Percentiles rank a stretch among this genome's conserved stretches.
These are phyloP conservation scores for Lepidotrigona ventralis DNA, from an alignment of 1,140 invertebrate genomes.

Conservation along the genomic window DNA sequence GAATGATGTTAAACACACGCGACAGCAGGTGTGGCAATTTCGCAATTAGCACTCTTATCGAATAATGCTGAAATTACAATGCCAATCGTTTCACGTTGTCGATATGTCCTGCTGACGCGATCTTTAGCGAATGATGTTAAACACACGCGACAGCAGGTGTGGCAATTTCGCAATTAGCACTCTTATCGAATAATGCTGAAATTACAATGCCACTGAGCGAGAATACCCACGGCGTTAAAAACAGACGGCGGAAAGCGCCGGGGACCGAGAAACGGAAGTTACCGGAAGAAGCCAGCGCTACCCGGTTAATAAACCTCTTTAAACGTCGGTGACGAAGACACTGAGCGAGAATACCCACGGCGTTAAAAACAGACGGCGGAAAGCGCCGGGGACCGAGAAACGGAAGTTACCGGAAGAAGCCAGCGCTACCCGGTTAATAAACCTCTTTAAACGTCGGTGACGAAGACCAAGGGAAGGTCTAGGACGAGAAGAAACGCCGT, in stretches of 20 bases:
- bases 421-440: slow-evolving; percentile 44
- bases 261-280: background rate
- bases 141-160: slow-evolving; percentile 16
- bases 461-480: background rate
- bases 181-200: slow-evolving; percentile 29
- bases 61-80: slow-evolving; percentile 32
- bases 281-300: background rate
- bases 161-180: slow-evolving; percentile 14
- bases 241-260: background rate
- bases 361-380: background rate
- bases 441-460: slow-evolving; percentile 41
- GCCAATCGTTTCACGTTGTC: background rate
- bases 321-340: background rate
- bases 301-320: slow-evolving; percentile 57
- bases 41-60: slow-evolving; percentile 24
- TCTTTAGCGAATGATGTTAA: background rate
- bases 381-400: too few species aligned
- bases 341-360: background rate
- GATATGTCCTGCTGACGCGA: background rate
- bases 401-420: background rate
- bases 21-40: slow-evolving; percentile 25
- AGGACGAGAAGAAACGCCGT: background rate
- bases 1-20: background rate
- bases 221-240: background rate
- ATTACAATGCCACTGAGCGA: slow-evolving; percentile 12